A percentile compares a stretch with the other conserved stretches of the same genome.
Evolutionary conservation across 1,140 invertebrate species (phyloP).

Genomic region (Lepidurus arcticus): DNA sequence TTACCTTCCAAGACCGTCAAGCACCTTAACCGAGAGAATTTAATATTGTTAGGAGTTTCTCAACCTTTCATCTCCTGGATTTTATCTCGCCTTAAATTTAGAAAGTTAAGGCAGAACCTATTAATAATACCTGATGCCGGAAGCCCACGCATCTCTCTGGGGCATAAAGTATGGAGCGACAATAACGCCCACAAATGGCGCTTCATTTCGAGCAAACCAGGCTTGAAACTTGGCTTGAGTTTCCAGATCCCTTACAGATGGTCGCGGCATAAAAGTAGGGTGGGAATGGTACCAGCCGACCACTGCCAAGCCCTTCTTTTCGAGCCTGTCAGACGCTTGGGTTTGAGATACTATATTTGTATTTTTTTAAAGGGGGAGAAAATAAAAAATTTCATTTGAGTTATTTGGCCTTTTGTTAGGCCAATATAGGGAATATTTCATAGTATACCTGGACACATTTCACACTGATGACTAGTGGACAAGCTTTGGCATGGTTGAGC

Average conservation of each 20-base stretch:
- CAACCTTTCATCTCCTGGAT: background rate
- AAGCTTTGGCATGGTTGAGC: constrained; percentile 55
- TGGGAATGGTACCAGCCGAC: constrained; percentile 64
- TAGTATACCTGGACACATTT: constrained; percentile 63
- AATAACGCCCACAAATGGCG: constrained; percentile 55
- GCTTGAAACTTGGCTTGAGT: constrained; percentile 54
- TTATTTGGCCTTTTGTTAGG: constrained; percentile 17
- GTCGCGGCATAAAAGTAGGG: constrained; percentile 57
- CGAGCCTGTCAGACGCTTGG: constrained; percentile 52
- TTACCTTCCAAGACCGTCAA: background rate
- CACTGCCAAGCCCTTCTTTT: constrained; percentile 47
- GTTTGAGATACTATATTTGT: constrained; percentile 50
- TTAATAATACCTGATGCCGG: background rate
- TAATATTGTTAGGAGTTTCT: background rate
- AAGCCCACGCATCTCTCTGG: background rate
- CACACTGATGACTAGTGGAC: constrained; percentile 61
- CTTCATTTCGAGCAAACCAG: constrained; percentile 51
- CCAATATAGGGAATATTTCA: background rate
- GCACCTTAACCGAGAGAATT: background rate
- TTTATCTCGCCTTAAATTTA: background rate
- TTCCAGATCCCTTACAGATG: constrained; percentile 56
- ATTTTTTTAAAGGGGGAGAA: background rate
- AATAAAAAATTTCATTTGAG: too few species aligned
- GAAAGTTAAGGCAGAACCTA: background rate
- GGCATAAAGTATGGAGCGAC: constrained; percentile 49